phyloP scores from a whole-genome alignment of 2,888 invertebrate species.

The Biston stratarius region DNA sequence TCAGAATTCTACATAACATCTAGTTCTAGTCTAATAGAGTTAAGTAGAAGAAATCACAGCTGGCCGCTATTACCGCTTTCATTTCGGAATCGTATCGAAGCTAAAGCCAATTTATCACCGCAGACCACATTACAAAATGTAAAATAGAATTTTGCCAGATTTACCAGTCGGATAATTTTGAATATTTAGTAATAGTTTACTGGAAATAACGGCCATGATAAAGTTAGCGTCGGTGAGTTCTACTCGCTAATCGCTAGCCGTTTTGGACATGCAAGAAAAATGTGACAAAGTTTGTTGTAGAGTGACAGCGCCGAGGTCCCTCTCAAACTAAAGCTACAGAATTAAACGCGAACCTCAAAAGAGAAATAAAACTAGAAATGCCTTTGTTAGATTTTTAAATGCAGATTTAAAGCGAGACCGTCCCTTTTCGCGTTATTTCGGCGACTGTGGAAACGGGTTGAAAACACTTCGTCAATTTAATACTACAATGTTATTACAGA shows the following conservation, averaged over 20 bases:
- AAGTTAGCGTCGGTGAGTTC: conserved; percentile 64
- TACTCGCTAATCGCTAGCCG: conserved; percentile 77
- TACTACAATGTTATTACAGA: conserved; percentile 33
- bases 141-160: conserved; percentile 81
- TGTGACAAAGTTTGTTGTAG: conserved; percentile 57
- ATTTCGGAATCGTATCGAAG: conserved; percentile 50
- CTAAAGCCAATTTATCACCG: conserved; percentile 68
- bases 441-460: conserved; percentile 20
- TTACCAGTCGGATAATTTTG: conserved; percentile 66
- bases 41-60: conserved; percentile 55
- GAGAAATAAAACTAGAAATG: conserved; percentile 38
- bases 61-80: conserved; percentile 81
- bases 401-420: conserved; percentile 49
- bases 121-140: conserved; percentile 55
- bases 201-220: conserved; percentile 83
- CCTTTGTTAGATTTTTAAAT: conserved; percentile 43
- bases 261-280: conserved; percentile 75
- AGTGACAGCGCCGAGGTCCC: conserved; percentile 74
- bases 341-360: conserved; percentile 44
- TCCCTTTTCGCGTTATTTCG: conserved; percentile 41
- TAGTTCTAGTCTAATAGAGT: conserved; percentile 64
- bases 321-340: conserved; percentile 62
- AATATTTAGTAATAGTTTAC: conserved; percentile 50
- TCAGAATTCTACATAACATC: conserved; percentile 47
- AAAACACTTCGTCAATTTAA: conserved; percentile 30